Base-by-base conservation (phyloP, 2,797 vertebrate genomes). In the Pseudotriccus pelzelni region DNA sequence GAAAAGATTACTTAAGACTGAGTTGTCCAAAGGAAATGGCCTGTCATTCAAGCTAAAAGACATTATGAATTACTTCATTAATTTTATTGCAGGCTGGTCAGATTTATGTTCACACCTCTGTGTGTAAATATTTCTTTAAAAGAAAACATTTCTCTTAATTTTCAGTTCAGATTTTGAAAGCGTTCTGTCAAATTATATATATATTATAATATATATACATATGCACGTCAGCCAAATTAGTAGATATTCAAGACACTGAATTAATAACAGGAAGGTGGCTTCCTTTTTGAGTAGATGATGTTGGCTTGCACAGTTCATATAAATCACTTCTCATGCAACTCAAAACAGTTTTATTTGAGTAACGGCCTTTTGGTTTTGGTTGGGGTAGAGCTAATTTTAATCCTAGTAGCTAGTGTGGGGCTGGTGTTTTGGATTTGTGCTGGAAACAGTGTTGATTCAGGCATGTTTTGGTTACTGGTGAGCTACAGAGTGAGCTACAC, bases 201-300 rank as follows among this genome's bases (percentile, higher is more conserved):
- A 2, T 39, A 2, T 46, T 12, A 46, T 23, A 46, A 46, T 23
- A 7, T 28, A 1, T 7, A 2, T 18, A 4, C 36, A 2, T 30
- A n/a, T 59, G 30, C 56, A 22, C 37, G 8, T 70, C 30, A 56
- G 47, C 21, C 90, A 69, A 70, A 64, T 15, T n/a, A 28, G 14
- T 22, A 75, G 70, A 12, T 44, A 70, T 59, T 76, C 63, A 79
- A 41, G 37, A 56, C 28, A 67, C 4, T 56, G 30, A 73, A 24
- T 47, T 53, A 83, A 24, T 27, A 46, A 62, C 9, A 75, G 19
- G 37, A 82, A 64, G 8, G 18, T 60, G 34, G 32, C 28, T 93
- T 59, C 66, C 36, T 91, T 63, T 78, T 16, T 74, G 70, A 74
- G 22, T 23, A 43, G 37, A 20, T 50, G 47, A 32, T 62, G 14